These are phyloP conservation scores for Danaus melanippus DNA, from an alignment of 1,140 invertebrate species.

Conservation along the genomic window DNA sequence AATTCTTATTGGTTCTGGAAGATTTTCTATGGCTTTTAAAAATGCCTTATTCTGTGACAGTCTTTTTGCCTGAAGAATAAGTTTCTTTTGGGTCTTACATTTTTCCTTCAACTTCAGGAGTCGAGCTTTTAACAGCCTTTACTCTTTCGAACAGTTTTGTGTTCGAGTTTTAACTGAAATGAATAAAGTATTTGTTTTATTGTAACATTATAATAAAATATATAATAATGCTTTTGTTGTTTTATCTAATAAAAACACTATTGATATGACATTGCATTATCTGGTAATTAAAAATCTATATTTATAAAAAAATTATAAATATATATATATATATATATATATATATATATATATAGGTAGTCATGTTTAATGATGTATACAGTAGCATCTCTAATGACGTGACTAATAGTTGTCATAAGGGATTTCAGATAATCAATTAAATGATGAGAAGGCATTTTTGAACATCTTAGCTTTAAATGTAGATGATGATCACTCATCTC, in stretches of 20 bases:
- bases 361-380: neutral
- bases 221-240: conserved; percentile 3
- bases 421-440: too few species aligned
- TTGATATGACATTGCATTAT: conserved; percentile 2
- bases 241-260: conserved; percentile 4
- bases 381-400: too few species aligned
- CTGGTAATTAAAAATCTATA: neutral
- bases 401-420: too few species aligned
- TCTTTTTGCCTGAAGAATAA: conserved; percentile 35
- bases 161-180: conserved; percentile 7
- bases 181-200: conserved; percentile 5
- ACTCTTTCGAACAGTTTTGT: conserved; percentile 7
- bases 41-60: too few species aligned
- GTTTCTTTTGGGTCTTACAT: conserved; percentile 11
- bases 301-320: neutral
- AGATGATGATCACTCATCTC: too few species aligned
- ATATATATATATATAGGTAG: neutral
- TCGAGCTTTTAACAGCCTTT: conserved; percentile 5
- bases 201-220: conserved; percentile 6
- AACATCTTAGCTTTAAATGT: too few species aligned
- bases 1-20: too few species aligned
- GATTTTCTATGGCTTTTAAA: too few species aligned
- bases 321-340: too few species aligned
- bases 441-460: too few species aligned
- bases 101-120: conserved; percentile 9